Evolutionary conservation across 37 sponge, comb jelly and placozoan species (phyloP), one percentile per base, ranked within the genome.

Genomic region (Beroe forskalii): DNA sequence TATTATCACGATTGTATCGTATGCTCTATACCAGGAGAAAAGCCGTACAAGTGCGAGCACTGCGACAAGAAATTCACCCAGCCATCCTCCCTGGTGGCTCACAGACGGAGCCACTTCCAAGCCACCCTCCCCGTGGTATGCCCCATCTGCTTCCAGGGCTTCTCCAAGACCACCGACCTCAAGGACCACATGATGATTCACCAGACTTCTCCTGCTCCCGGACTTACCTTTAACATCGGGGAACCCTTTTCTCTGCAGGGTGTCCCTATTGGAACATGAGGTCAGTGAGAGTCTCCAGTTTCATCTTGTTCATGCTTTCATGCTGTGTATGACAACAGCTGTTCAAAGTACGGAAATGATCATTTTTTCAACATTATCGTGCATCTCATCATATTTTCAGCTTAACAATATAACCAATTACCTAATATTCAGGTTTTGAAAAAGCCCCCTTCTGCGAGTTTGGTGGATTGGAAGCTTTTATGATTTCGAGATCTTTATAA

Each of bases 11-110:
- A n/a, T n/a, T n/a, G n/a, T n/a, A n/a, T n/a, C n/a, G n/a, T n/a
- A n/a, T n/a, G n/a, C n/a, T n/a, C n/a, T n/a, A n/a, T n/a, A n/a
- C 17, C 86, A 80, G 86, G 86, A 30, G 86, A 80, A 37, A 80
- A 80, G 55, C 86, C 86, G 40, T 80, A 80, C 86, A 80, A 80
- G 42, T 80, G 86, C 31, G 86, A 80, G 27, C 27, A 80, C 40
- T 80, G 86, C 20, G 40, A 44, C 24, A 80, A 80, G 86, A 33
- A 37, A 1, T 80, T 80, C 86, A 80, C 86, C 55, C 86, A 80
- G 28, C 86, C 86, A 8, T 80, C 86, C 44, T 80, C 86, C 24
- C 86, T 80, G 43, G 86, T 80, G 55, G 86, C 35, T 8, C 86
- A 80, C 48, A 35, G 86, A 20, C 44, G 86, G 48, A 32, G 28